Conservation (phyloP, 2,888 invertebrate genomes). For the Salpingus planirostris region DNA sequence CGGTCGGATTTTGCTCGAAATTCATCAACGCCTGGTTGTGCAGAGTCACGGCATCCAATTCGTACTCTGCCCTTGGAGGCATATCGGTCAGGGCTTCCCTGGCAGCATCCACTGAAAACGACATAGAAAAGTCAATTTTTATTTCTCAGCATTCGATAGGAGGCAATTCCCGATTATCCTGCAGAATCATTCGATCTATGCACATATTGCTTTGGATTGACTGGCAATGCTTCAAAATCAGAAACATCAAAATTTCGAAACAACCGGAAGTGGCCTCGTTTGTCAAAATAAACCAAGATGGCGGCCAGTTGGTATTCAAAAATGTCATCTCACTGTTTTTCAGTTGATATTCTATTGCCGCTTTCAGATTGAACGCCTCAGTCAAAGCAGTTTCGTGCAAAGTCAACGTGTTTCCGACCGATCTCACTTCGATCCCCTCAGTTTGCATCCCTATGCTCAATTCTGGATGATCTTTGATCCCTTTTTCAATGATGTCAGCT, state of each 20-base stretch:
- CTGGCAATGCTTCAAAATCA: too few species aligned
- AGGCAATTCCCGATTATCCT: too few species aligned
- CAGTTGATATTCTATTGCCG: constrained; percentile 93
- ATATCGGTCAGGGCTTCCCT: constrained; percentile 81
- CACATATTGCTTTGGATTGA: too few species aligned
- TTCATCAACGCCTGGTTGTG: constrained; percentile 90
- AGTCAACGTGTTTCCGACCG: constrained; percentile 90
- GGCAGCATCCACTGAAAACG: constrained; percentile 62
- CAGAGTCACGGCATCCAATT: constrained; percentile 92
- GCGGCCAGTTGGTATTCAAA: not conserved
- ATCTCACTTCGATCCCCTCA: constrained; percentile 84
- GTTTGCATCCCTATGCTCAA: constrained; percentile 95
- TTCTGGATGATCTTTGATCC: constrained; percentile 94
- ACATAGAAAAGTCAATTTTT: too few species aligned
- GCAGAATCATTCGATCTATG: too few species aligned
- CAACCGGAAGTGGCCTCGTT: too few species aligned
- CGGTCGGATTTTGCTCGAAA: constrained; percentile 78
- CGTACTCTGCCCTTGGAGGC: constrained; percentile 92
- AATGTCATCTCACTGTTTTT: constrained; percentile 62
- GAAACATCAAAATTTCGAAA: too few species aligned
- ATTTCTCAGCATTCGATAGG: not conserved
- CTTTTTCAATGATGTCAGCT: constrained; percentile 89
- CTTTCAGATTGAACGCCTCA: constrained; percentile 97
- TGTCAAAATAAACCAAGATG: not conserved
- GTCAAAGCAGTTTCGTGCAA: constrained; percentile 94